Percentiles rank a stretch among this genome's conserved stretches.
phyloP scores from a whole-genome alignment of 2,113 vertebrate genomes.

The Cynoglossus semilaevis region DNA sequence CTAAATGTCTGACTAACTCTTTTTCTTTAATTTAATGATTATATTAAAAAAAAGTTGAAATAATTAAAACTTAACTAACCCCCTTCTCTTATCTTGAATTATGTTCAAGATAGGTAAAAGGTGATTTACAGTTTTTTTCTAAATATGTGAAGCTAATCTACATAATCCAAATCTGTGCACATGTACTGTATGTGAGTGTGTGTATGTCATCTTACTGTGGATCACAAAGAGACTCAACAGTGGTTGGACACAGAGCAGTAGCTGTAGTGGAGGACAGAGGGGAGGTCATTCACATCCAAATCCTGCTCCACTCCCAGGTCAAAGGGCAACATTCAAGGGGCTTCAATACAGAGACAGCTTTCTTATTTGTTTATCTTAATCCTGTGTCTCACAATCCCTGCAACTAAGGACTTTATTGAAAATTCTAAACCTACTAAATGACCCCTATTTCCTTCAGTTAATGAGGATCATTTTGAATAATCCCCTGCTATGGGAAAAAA shows the following conservation, averaged over 20 bases:
- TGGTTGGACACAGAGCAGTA: constrained; percentile 27
- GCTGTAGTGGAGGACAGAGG: constrained; percentile 36
- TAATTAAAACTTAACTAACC: too few species aligned
- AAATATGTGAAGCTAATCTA: too few species aligned
- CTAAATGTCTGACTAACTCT: too few species aligned
- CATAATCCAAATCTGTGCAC: not conserved
- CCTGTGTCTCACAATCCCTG: constrained; percentile 33
- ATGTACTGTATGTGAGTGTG: constrained; percentile 15
- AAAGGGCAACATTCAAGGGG: constrained; percentile 65
- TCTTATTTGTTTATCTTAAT: constrained; percentile 54
- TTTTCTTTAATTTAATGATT: not conserved
- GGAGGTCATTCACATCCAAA: constrained; percentile 56
- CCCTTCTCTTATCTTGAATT: too few species aligned
- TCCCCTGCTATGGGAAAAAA: constrained; percentile 10
- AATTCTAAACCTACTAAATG: constrained; percentile 33
- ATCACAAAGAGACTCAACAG: constrained; percentile 31
- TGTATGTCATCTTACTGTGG: constrained; percentile 49
- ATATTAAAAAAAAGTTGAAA: constrained; percentile 61
- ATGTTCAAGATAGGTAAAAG: too few species aligned
- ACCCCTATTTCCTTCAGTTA: constrained; percentile 19
- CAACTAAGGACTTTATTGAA: constrained; percentile 37
- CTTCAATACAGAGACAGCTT: constrained; percentile 29
- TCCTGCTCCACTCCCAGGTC: constrained; percentile 55
- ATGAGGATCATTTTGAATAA: constrained; percentile 27
- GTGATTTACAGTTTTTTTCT: too few species aligned